Evolutionary conservation across 1,140 invertebrate genomes (phyloP).

Genomic region (Sitodiplosis mosellana): DNA sequence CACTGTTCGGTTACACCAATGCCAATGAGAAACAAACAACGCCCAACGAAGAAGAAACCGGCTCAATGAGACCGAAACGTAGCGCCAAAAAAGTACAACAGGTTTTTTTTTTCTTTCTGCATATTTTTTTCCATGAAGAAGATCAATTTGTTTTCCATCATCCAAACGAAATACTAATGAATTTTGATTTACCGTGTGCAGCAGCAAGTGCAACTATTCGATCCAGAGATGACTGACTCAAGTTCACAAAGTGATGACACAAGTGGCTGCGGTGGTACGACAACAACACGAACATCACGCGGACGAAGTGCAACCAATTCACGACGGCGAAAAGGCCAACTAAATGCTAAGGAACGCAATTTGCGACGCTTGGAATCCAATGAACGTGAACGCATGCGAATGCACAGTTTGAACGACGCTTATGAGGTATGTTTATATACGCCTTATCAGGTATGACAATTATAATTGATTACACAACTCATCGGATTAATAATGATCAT

Average conservation of each 20-base stretch:
- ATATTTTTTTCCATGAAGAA: not conserved
- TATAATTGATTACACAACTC: too few species aligned
- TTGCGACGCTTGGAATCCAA: constrained; percentile 67
- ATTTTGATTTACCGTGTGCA: too few species aligned
- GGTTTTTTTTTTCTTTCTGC: not conserved
- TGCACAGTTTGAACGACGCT: constrained; percentile 77
- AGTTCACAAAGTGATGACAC: constrained; percentile 25
- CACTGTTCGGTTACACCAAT: not conserved
- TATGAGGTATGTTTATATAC: constrained; percentile 55
- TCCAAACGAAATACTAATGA: too few species aligned
- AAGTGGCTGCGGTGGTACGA: constrained; percentile 22
- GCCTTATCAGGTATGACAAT: too few species aligned
- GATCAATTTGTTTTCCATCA: too few species aligned
- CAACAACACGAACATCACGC: constrained; percentile 15
- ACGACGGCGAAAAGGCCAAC: constrained; percentile 43
- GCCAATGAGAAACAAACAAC: not conserved
- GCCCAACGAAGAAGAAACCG: not conserved
- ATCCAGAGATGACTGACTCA: constrained; percentile 25
- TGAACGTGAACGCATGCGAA: constrained; percentile 69
- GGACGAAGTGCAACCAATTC: constrained; percentile 7
- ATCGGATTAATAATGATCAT: too few species aligned
- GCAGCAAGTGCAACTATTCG: constrained; percentile 24
- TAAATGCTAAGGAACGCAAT: constrained; percentile 63
- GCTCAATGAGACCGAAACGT: not conserved
- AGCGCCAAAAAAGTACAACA: not conserved